Conservation (phyloP, 2,888 invertebrate genomes). For the Agrochola lychnidis region DNA sequence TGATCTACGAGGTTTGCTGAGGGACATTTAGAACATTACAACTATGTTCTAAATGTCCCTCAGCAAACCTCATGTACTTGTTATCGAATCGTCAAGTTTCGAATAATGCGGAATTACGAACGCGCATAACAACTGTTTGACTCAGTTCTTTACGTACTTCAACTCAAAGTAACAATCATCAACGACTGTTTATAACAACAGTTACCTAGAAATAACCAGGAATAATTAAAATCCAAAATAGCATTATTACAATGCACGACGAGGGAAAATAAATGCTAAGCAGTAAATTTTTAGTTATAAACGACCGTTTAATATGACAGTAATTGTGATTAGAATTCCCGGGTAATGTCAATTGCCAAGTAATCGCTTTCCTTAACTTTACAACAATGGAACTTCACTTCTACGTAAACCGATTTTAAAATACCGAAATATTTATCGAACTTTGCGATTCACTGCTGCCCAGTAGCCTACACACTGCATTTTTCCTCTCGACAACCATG, state of each 20-base stretch:
- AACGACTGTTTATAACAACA: neutral
- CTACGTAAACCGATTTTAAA: neutral
- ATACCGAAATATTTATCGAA: neutral
- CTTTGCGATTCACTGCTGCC: neutral
- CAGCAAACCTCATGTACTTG: no score
- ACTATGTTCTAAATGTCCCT: no score
- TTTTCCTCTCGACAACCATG: neutral
- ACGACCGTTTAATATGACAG: no score
- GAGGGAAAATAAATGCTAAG: neutral
- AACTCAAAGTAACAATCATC: neutral
- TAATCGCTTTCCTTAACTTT: neutral
- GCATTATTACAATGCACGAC: neutral
- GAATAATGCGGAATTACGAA: neutral
- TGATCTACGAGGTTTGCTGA: no score
- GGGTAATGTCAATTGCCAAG: neutral
- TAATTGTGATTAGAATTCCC: neutral
- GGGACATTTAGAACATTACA: no score
- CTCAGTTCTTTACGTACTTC: conserved; percentile 8
- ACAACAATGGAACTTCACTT: neutral
- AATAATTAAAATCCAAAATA: neutral
- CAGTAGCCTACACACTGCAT: neutral
- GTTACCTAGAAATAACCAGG: conserved; percentile 1
- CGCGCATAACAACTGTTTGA: neutral
- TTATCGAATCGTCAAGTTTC: no score
- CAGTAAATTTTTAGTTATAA: neutral